Conservation (phyloP, 2,113 vertebrate genomes). For the Danionella cerebrum region DNA sequence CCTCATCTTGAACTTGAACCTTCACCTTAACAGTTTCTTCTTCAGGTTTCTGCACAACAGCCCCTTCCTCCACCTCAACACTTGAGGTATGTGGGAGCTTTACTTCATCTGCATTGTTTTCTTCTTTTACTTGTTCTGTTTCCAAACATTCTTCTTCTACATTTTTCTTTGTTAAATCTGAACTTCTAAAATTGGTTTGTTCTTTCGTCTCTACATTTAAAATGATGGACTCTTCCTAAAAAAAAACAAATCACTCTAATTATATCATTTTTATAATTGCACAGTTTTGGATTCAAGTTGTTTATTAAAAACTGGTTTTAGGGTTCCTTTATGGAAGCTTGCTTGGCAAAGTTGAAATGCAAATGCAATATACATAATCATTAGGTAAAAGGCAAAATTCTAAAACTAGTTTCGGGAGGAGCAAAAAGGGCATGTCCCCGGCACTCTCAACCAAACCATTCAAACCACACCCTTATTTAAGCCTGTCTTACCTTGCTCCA, state of each 20-base stretch:
- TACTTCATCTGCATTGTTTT: slow-evolving; percentile 22
- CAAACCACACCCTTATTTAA: no score
- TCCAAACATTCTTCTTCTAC: slow-evolving; percentile 32
- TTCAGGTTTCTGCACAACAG: slow-evolving; percentile 20
- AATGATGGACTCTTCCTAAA: slow-evolving; percentile 47
- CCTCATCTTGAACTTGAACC: slow-evolving; percentile 10
- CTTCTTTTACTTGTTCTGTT: slow-evolving; percentile 21
- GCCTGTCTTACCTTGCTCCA: no score
- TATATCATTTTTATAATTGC: no score
- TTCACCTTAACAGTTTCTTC: slow-evolving; percentile 6
- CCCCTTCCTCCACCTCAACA: slow-evolving; percentile 9
- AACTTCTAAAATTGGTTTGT: slow-evolving; percentile 30
- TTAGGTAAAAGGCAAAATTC: no score
- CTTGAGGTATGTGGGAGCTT: slow-evolving; percentile 4
- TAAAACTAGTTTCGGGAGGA: no score
- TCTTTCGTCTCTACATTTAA: slow-evolving; percentile 16
- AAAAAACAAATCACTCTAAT: slow-evolving; percentile 16
- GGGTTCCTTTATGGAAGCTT: no score
- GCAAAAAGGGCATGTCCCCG: no score
- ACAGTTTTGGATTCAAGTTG: no score
- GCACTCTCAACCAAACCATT: no score
- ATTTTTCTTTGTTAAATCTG: slow-evolving; percentile 26
- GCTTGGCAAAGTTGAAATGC: no score
- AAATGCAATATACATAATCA: no score
- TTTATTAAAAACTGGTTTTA: no score